Percentiles rank a stretch among this genome's conserved stretches.
phyloP scores from a whole-genome alignment of 2,888 invertebrate species.

The Adineta ricciae region DNA sequence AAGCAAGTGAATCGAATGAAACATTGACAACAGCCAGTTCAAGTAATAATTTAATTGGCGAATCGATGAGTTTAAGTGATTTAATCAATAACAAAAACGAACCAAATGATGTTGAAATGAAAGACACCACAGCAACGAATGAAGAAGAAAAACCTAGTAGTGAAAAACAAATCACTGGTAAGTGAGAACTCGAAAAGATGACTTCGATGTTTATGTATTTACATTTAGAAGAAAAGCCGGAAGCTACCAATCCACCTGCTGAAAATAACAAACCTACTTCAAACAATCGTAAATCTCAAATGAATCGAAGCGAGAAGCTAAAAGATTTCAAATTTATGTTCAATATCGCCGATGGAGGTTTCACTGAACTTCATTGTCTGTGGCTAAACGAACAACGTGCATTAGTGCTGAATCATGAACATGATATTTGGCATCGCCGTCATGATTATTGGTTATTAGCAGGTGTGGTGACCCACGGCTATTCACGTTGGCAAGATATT shows the following conservation, averaged over 20 bases:
- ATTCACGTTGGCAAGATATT: slow-evolving; percentile 98
- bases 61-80: slow-evolving; percentile 7
- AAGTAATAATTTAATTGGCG: neutral
- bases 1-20: neutral
- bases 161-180: neutral
- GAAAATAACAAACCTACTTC: neutral
- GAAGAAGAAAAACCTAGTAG: neutral
- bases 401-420: slow-evolving; percentile 84
- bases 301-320: neutral
- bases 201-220: too few species aligned
- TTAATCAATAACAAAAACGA: neutral
- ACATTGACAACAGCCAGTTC: neutral
- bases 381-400: slow-evolving; percentile 97
- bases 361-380: slow-evolving; percentile 91
- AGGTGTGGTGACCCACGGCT: slow-evolving; percentile 87
- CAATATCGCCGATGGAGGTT: slow-evolving; percentile 94
- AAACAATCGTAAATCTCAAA: neutral
- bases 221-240: neutral
- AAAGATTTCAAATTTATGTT: slow-evolving; percentile 74
- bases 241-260: neutral
- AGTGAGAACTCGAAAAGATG: too few species aligned
- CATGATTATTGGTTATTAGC: slow-evolving; percentile 99
- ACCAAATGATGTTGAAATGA: neutral
- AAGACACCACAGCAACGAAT: neutral
- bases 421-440: slow-evolving; percentile 96